phyloP scores from a whole-genome alignment of 2,797 vertebrate genomes.

The Lepidocolaptes lacrymiger region DNA sequence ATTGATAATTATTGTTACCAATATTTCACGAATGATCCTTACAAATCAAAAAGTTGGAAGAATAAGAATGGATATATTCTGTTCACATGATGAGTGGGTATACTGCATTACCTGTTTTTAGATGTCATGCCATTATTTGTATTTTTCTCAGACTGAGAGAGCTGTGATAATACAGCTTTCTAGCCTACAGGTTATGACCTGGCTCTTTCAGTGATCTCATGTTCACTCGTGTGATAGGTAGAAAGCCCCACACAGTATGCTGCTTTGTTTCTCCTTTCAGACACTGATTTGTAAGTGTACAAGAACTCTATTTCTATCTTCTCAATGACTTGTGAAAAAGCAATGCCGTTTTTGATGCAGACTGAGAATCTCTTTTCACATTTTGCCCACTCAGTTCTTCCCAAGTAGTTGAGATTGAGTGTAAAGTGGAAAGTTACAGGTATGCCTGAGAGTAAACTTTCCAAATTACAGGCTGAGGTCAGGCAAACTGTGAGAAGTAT shows the following conservation, averaged over 20 bases:
- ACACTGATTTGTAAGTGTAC: not conserved
- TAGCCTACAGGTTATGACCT: fast-evolving
- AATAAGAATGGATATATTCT: not conserved
- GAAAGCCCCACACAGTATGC: not conserved
- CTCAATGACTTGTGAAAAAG: not conserved
- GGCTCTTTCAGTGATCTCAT: not conserved
- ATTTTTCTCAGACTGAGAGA: not conserved
- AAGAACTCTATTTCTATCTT: not conserved
- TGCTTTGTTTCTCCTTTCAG: not conserved
- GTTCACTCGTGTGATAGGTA: not conserved
- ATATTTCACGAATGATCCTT: not conserved
- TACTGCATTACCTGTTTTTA: not conserved
- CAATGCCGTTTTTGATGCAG: not conserved
- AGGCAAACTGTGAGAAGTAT: constrained; percentile 65
- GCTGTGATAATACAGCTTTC: not conserved
- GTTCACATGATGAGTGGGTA: not conserved
- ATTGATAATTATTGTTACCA: not conserved
- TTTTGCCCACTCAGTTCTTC: not conserved
- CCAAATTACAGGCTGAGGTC: constrained; percentile 67
- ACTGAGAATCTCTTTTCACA: not conserved
- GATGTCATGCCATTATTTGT: not conserved
- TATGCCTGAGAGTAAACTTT: constrained; percentile 70
- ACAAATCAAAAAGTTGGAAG: not conserved
- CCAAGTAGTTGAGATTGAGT: constrained; percentile 10
- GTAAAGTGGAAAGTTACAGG: constrained; percentile 80